Evolutionary conservation across 2,888 invertebrate species (phyloP).

Genomic region (Allacma fusca): DNA sequence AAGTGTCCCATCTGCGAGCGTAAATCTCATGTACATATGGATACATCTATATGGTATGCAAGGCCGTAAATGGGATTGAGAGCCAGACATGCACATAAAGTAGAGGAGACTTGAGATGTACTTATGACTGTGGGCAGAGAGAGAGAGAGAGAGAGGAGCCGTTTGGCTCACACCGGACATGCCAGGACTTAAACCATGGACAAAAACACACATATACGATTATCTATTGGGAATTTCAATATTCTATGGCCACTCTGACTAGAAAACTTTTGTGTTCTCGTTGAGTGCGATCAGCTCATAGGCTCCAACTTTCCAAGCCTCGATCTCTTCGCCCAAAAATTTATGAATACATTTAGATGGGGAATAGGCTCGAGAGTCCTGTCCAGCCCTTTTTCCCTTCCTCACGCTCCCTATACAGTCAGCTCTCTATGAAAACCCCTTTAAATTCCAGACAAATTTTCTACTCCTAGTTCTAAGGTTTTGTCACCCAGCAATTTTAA

Average conservation of each 20-base stretch:
- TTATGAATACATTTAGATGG: conserved; percentile 52
- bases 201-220: conserved; percentile 42
- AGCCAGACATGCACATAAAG: too few species aligned
- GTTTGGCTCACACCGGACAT: background rate
- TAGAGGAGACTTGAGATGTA: too few species aligned
- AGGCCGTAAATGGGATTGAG: too few species aligned
- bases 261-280: conserved; percentile 44
- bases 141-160: background rate
- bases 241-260: conserved; percentile 49
- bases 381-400: conserved; percentile 11
- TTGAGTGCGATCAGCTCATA: conserved; percentile 23
- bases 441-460: too few species aligned
- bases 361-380: conserved; percentile 40
- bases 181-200: conserved; percentile 19
- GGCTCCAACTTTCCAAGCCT: conserved; percentile 37
- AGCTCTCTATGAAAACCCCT: too few species aligned
- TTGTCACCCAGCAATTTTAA: too few species aligned
- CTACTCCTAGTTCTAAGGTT: too few species aligned
- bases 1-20: too few species aligned
- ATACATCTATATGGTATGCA: too few species aligned
- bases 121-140: too few species aligned
- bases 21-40: too few species aligned
- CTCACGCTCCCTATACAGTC: background rate
- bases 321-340: conserved; percentile 46
- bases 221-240: conserved; percentile 56